Evolutionary conservation across 2,113 vertebrate genomes (phyloP).

Genomic region (Carlito syrichta): DNA sequence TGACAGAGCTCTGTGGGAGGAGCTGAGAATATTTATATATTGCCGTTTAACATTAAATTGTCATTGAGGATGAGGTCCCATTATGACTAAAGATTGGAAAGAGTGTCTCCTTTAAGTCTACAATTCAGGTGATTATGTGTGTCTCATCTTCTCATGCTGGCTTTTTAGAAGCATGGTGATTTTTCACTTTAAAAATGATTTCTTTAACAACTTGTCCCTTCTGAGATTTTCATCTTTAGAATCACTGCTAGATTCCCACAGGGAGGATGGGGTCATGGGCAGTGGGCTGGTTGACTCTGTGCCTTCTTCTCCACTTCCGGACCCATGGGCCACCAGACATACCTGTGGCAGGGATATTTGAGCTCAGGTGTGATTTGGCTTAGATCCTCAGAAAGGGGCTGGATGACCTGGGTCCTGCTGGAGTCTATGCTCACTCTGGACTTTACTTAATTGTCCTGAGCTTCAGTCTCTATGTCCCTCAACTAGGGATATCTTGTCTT

Average conservation of each 20-base stretch:
- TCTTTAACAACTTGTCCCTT: neutral
- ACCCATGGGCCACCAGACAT: neutral
- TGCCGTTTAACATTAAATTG: constrained; percentile 21
- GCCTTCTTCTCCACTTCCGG: neutral
- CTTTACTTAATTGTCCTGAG: neutral
- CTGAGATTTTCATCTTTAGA: neutral
- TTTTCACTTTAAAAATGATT: constrained; percentile 19
- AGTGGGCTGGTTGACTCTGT: neutral
- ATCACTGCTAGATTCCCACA: neutral
- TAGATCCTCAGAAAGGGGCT: neutral
- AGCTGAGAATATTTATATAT: neutral
- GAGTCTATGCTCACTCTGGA: neutral
- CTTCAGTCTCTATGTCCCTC: neutral
- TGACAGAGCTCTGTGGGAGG: neutral
- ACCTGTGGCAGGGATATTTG: neutral
- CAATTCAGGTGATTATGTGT: neutral
- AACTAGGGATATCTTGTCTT: no score
- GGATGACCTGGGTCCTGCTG: neutral
- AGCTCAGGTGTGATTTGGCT: neutral
- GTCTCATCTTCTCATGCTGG: neutral
- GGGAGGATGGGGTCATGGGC: neutral
- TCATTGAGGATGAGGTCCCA: neutral
- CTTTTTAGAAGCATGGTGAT: neutral
- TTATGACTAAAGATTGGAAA: constrained; percentile 17
- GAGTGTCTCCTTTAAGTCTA: neutral